Percentiles rank a stretch among this genome's conserved stretches.
Evolutionary conservation across 2,797 vertebrate species (phyloP).

Genomic region (Galagoides demidoff): DNA sequence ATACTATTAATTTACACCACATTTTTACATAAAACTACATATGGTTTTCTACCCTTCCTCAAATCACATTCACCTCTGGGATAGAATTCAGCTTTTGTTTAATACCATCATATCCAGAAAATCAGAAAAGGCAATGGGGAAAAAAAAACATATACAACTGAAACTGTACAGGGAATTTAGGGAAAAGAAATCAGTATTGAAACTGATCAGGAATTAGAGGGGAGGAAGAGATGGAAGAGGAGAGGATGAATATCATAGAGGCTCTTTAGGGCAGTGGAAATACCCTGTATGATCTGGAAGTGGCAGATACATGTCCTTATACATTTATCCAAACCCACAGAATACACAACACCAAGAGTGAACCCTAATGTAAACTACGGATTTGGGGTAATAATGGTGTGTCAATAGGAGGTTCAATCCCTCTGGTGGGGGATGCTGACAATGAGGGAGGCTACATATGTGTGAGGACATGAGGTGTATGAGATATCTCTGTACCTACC

Average conservation of each 20-base stretch:
- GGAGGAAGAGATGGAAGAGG: not conserved
- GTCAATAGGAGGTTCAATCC: not conserved
- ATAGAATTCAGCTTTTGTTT: constrained; percentile 66
- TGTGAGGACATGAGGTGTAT: no score
- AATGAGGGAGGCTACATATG: not conserved
- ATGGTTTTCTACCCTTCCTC: constrained; percentile 62
- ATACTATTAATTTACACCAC: constrained; percentile 62
- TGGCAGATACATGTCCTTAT: not conserved
- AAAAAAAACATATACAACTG: constrained; percentile 14
- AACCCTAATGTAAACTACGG: not conserved
- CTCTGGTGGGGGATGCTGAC: not conserved
- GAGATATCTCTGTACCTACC: not conserved
- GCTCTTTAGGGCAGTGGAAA: not conserved
- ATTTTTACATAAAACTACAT: constrained; percentile 59
- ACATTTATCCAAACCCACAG: not conserved
- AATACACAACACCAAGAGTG: not conserved
- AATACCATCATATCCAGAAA: constrained; percentile 44
- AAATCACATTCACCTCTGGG: constrained; percentile 63
- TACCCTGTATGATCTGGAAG: not conserved
- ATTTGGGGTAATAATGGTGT: not conserved
- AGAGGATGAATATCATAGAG: not conserved
- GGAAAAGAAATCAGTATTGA: constrained; percentile 48
- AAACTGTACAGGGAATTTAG: constrained; percentile 31
- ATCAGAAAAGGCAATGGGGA: constrained; percentile 46
- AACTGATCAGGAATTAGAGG: not conserved